Conservation (phyloP, 2,797 vertebrate genomes). For the Nyctalus aviator region DNA sequence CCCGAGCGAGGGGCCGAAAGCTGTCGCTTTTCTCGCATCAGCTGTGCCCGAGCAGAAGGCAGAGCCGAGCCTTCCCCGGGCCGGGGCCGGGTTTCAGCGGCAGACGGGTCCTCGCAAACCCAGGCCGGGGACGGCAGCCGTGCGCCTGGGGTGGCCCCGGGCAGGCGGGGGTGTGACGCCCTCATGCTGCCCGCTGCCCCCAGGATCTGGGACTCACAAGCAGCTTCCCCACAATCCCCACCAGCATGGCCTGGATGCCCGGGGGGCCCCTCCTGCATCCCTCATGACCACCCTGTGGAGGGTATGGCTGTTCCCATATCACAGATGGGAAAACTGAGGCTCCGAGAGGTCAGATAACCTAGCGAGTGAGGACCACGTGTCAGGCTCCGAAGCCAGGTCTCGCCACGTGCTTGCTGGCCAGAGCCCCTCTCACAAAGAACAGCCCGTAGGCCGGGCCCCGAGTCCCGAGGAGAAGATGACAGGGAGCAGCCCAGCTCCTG, state of each 20-base stretch:
- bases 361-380: not conserved
- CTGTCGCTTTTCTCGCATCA: constrained; percentile 74
- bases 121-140: not conserved
- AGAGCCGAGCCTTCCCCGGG: constrained; percentile 54
- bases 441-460: not conserved
- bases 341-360: accelerated
- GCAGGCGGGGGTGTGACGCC: not conserved
- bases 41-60: constrained; percentile 77
- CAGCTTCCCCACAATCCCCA: not conserved
- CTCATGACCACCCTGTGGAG: not conserved
- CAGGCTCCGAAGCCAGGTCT: not conserved
- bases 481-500: accelerated
- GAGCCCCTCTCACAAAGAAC: not conserved
- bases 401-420: not conserved
- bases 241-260: not conserved
- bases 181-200: not conserved
- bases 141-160: not conserved
- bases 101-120: not conserved
- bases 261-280: not conserved
- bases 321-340: not conserved
- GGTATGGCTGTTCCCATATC: not conserved
- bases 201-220: not conserved
- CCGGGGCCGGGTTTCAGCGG: not conserved
- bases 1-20: constrained; percentile 66
- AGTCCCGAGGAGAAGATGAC: not conserved